Base-by-base conservation (phyloP, 2,888 invertebrate species). In the Stenolophus ochropezus region DNA sequence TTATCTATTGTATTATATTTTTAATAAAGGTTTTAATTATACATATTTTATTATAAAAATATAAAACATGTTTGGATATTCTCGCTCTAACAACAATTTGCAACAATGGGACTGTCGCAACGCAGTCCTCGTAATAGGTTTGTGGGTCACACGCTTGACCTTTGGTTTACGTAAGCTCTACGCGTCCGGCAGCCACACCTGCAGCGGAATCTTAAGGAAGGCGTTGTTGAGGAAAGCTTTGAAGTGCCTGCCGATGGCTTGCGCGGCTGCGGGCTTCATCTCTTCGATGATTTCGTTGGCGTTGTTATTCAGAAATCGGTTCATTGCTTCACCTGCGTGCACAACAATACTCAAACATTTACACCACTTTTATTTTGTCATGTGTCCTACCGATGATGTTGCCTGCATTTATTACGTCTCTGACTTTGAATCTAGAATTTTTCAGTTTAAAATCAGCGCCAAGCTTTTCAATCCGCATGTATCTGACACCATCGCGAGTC, bases 221-320 rank as follows among this genome's bases (percentile, higher is more conserved):
- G 95, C 95, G 0, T 91, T 91, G 86, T 95, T 95, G 80, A 96
- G 90, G 88, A 95, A 94, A 0, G 91, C 90, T 86, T 94, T 93
- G 90, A 95, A 95, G 86, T 95, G 93, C 85, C 93, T 93, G 1
- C 93, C 93, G 85, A 96, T 94, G 83, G 94, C 93, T 5, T 91
- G 88, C 1, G 93, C 91, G 0, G 95, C 95, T 0, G 95, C 94
- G 1, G 95, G 95, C 86, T 94, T 91, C 94, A 96, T 95, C 90
- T 96, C 96, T 81, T 93, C 93, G 83, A 96, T 94, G 85, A 96
- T 94, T 87, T 95, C 95, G 65, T 94, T 93, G 0, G 94, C 93
- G 86, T 96, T 95, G 88, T 94, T 94, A 89, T 96, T 96, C 83
- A 96, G 89, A 88, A 96, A 96, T 87, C 95, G 95, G 88, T 96